Conservation (phyloP, 1,140 invertebrate species). For the Nasonia vitripennis region DNA sequence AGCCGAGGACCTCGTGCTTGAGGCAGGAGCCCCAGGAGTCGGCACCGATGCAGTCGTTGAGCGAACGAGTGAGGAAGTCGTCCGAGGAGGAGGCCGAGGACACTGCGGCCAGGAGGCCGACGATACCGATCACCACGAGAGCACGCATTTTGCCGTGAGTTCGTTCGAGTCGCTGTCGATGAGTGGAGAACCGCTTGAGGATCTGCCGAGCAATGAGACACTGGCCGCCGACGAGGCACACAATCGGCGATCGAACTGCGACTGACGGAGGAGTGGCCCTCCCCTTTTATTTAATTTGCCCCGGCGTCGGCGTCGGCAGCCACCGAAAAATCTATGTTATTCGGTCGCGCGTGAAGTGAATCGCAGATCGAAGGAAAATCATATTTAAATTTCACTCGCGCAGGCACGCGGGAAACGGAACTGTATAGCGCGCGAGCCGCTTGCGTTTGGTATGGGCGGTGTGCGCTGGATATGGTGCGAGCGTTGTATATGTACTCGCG, state of each 20-base stretch:
- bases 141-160: constrained; percentile 62
- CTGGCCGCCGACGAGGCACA: constrained; percentile 37
- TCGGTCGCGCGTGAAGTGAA: constrained; percentile 74
- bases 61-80: constrained; percentile 82
- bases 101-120: constrained; percentile 55
- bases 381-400: constrained; percentile 74
- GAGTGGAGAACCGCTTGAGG: constrained; percentile 40
- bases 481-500: constrained; percentile 22
- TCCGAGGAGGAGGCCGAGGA: constrained; percentile 68
- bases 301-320: constrained; percentile 35
- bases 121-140: constrained; percentile 52
- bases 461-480: constrained; percentile 45
- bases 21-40: constrained; percentile 81
- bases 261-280: constrained; percentile 74
- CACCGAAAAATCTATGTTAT: constrained; percentile 73
- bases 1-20: constrained; percentile 83
- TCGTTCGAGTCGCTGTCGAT: constrained; percentile 29
- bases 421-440: constrained; percentile 32
- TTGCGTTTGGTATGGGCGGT: constrained; percentile 31
- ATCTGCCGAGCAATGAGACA: constrained; percentile 20
- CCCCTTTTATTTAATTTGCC: constrained; percentile 75
- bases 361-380: constrained; percentile 72
- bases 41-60: constrained; percentile 82
- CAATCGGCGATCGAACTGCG: constrained; percentile 74
- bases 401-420: constrained; percentile 62